A percentile compares a stretch with the other conserved stretches of the same genome.
Evolutionary conservation across 1,140 invertebrate species (phyloP).

Genomic region (Batillaria attramentaria): DNA sequence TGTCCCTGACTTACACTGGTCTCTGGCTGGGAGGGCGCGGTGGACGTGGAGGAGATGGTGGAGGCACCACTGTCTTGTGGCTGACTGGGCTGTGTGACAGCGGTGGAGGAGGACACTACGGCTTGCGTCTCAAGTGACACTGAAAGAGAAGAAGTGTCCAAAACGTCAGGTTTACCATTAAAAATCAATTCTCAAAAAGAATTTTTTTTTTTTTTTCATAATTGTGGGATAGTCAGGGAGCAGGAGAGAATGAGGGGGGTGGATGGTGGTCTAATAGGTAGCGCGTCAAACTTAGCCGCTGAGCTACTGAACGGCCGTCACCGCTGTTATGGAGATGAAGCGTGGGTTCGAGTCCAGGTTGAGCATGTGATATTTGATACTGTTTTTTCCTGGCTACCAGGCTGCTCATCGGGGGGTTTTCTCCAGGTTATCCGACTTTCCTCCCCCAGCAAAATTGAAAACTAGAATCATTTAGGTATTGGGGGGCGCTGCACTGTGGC

Average conservation of each 20-base stretch:
- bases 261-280: too few species aligned
- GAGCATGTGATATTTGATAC: too few species aligned
- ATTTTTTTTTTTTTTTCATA: not conserved
- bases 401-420: too few species aligned
- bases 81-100: not conserved
- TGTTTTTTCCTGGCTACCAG: too few species aligned
- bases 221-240: not conserved
- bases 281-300: too few species aligned
- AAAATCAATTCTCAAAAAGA: not conserved
- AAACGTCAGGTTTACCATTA: not conserved
- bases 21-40: too few species aligned
- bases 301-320: not conserved
- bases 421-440: too few species aligned
- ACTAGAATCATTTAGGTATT: not conserved
- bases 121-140: constrained; percentile 1
- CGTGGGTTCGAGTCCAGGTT: too few species aligned
- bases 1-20: not conserved
- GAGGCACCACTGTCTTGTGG: not conserved
- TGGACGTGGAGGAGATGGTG: too few species aligned
- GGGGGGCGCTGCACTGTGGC: not conserved
- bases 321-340: not conserved
- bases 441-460: too few species aligned
- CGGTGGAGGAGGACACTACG: not conserved
- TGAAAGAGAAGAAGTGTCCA: not conserved
- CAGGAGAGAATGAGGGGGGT: not conserved